Base-by-base conservation (phyloP, 2,797 vertebrate genomes). In the Denticeps clupeoides region DNA sequence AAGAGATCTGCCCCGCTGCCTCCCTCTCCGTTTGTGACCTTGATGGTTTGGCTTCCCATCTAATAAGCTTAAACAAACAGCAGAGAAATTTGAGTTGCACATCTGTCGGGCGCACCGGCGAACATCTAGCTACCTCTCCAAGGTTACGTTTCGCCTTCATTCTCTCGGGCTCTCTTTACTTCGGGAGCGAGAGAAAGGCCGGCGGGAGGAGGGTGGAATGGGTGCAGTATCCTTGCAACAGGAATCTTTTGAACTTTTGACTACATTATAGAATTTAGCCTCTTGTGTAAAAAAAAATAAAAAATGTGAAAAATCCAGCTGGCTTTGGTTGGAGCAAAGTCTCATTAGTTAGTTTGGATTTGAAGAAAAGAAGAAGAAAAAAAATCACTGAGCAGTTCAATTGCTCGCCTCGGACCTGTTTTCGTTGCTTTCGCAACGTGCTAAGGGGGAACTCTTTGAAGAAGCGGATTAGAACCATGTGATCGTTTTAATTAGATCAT, bases 401-500 rank as follows among this genome's bases (percentile, higher is more conserved):
- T 72, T 68, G 61, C 41, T 70, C 25, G 60, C 60, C 63, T 73
- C 59, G 58, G 66, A 70, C 67, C 60, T 62, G 60, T 70, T 53
- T 63, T 65, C 51, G 47, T 52, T 51, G 50, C 51, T 67, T 72
- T 68, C 59, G 63, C 72, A 62, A 61, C 47, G 65, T 60, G 63
- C 55, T 59, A 62, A n/a, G 33, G 49, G 41, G 60, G 60, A 59
- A 55, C 58, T 65, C 70, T 82, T 81, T 80, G 74, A 81, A 79
- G 75, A 71, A 65, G 59, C 54, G 73, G 68, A 84, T 82, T 79
- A 79, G 74, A 80, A 77, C 74, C 76, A 77, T 81, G 77, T 83
- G 77, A 82, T 82, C 63, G 65, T 74, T 82, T 81, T 75, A 80
- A 81, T 83, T 78, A 73, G 69, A 81, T 76, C 72, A 82, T 81